These are phyloP conservation scores for Epizoanthus rinbou DNA, from an alignment of 92 coral and sea anemone species.

Conservation along the genomic window DNA sequence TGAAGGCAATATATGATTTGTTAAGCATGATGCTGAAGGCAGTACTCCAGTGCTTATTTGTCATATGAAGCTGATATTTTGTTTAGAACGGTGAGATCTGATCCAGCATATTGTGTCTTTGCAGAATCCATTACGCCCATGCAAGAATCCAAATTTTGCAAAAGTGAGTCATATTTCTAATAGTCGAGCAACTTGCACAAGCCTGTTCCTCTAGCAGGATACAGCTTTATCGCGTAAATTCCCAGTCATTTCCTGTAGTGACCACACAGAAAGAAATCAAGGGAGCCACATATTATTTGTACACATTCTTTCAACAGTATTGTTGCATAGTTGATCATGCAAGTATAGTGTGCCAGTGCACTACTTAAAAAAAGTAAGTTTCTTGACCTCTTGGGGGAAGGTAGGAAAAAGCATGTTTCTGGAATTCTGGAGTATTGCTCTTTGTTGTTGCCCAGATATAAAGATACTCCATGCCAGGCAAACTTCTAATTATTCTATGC, in stretches of 20 bases:
- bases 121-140: constrained; percentile 20
- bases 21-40: neutral
- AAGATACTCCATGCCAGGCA: no score
- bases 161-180: constrained; percentile 21
- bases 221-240: neutral
- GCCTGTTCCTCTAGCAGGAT: constrained; percentile 7
- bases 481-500: no score
- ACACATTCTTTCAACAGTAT: neutral
- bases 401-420: no score
- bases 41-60: neutral
- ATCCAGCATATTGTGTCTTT: constrained; percentile 29
- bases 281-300: neutral
- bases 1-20: neutral
- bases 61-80: constrained; percentile 18
- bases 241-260: constrained; percentile 9
- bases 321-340: no score
- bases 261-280: neutral
- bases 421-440: no score
- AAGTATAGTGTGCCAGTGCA: no score
- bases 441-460: no score
- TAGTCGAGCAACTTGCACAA: constrained; percentile 16
- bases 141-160: neutral
- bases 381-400: no score
- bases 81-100: constrained; percentile 3
- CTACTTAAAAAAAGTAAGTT: no score